Conservation (phyloP, 30 jellyfish, hydroid and myxozoan genomes). For the Hydractinia symbiolongicarpus region DNA sequence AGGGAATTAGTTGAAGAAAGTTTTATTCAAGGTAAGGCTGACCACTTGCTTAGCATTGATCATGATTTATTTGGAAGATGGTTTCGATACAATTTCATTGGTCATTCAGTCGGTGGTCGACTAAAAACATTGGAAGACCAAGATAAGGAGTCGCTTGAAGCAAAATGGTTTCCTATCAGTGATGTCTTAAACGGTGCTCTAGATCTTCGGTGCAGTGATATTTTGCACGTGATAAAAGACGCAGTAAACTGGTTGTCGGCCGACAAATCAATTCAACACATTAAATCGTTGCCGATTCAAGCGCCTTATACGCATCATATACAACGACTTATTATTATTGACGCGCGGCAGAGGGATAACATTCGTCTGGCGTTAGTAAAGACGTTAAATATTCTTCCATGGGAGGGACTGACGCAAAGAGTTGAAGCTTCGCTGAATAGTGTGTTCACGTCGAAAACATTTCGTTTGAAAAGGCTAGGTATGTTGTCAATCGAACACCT, state of each 20-base stretch:
- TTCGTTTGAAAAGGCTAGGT: no score
- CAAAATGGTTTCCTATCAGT: constrained; percentile 42
- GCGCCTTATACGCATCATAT: not conserved
- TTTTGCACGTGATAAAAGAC: constrained; percentile 4
- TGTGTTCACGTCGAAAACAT: no score
- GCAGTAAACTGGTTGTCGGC: constrained; percentile 5
- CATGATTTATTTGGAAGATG: not conserved
- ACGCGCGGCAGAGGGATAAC: not conserved
- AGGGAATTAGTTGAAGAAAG: constrained; percentile 53
- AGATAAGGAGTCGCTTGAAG: constrained; percentile 49
- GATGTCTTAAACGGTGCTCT: constrained; percentile 19
- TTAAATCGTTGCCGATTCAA: not conserved
- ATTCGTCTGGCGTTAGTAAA: no score
- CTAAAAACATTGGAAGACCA: constrained; percentile 33
- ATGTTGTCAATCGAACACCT: no score
- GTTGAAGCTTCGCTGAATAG: no score
- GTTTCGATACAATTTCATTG: constrained; percentile 39
- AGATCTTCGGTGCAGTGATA: not conserved
- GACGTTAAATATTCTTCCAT: not conserved
- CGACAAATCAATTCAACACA: not conserved
- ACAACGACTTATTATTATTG: constrained; percentile 10
- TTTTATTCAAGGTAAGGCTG: constrained; percentile 10
- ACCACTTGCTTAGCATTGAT: constrained; percentile 32
- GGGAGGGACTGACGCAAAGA: no score
- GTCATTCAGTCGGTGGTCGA: constrained; percentile 23